Evolutionary conservation across 2,113 vertebrate species (phyloP).

Genomic region (Jacana jacana): DNA sequence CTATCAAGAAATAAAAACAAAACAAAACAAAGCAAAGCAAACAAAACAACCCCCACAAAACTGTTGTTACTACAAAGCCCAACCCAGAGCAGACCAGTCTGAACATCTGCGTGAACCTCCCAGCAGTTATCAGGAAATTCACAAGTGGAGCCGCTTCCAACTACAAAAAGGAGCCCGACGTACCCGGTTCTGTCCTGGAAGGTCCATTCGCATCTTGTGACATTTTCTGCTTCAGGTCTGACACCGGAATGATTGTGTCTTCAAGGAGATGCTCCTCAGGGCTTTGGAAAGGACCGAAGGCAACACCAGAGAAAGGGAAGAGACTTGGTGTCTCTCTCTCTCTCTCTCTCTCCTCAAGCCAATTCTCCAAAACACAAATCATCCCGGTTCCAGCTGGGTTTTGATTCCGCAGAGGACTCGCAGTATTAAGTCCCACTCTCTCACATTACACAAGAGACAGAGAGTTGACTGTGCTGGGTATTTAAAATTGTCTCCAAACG

Average conservation of each 20-base stretch:
- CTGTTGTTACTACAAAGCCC: not conserved
- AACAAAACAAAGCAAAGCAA: too few species aligned
- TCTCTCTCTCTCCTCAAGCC: conserved; percentile 10
- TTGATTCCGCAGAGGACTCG: not conserved
- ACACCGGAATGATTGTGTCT: not conserved
- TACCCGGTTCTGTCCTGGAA: conserved; percentile 76
- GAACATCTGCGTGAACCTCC: not conserved
- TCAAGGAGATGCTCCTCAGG: not conserved
- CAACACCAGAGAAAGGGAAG: conserved; percentile 20
- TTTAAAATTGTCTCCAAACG: not conserved
- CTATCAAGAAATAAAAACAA: not conserved
- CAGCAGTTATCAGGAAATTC: not conserved
- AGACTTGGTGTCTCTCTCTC: not conserved
- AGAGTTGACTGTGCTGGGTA: conserved; percentile 72
- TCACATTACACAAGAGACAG: conserved; percentile 75
- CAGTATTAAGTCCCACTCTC: not conserved
- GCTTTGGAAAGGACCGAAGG: not conserved
- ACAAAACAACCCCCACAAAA: too few species aligned
- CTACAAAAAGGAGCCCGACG: not conserved
- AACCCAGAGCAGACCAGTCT: not conserved
- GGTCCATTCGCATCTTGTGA: conserved; percentile 64
- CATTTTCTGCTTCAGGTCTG: conserved; percentile 37
- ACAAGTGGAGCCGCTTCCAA: not conserved
- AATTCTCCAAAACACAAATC: not conserved
- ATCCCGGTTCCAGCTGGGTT: not conserved